phyloP scores from a whole-genome alignment of 2,797 vertebrate genomes.

The Schizopygopsis malacanthus region DNA sequence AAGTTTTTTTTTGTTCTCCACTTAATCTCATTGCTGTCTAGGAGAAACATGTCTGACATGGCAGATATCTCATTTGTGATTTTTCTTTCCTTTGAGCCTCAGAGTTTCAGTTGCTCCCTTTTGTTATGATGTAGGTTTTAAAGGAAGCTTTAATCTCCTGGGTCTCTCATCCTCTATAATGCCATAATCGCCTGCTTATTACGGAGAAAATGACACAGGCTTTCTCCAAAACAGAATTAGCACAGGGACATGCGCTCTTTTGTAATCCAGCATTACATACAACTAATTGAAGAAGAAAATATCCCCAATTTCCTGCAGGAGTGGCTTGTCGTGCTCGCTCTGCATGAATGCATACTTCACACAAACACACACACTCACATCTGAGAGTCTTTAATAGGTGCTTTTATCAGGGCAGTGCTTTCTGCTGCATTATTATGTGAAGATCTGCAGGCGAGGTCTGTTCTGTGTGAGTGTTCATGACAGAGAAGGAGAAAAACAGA shows the following conservation, averaged over 20 bases:
- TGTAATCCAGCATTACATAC: constrained; percentile 83
- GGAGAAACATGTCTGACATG: neutral
- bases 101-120: constrained; percentile 61
- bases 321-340: constrained; percentile 56
- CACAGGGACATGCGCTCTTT: constrained; percentile 74
- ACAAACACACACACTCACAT: constrained; percentile 76
- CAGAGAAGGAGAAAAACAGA: constrained; percentile 69
- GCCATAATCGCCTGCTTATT: constrained; percentile 63
- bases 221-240: constrained; percentile 75
- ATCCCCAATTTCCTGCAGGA: constrained; percentile 72
- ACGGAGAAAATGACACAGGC: constrained; percentile 66
- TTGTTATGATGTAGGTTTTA: constrained; percentile 70
- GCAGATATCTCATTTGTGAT: neutral
- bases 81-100: constrained; percentile 16
- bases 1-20: neutral
- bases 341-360: constrained; percentile 57
- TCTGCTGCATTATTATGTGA: constrained; percentile 69
- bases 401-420: constrained; percentile 79
- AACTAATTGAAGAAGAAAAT: constrained; percentile 76
- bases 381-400: constrained; percentile 81
- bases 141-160: constrained; percentile 75
- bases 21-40: neutral
- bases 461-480: constrained; percentile 66
- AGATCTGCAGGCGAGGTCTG: constrained; percentile 75
- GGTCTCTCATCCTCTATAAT: constrained; percentile 53